Base-by-base conservation (phyloP, 2,888 invertebrate species). In the Baccha elongata region DNA sequence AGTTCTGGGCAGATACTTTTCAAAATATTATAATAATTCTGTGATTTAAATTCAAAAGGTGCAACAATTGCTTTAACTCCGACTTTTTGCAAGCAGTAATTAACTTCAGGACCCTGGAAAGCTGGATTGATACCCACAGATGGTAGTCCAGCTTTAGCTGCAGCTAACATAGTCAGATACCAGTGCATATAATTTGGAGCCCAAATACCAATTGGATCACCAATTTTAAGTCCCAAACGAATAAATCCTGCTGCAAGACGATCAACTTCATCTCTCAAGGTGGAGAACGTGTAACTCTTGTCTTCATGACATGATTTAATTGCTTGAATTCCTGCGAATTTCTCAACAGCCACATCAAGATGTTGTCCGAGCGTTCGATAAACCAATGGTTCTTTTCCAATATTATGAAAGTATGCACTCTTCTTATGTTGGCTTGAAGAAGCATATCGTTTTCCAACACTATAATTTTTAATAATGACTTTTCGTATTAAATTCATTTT, bases 161-260 rank as follows among this genome's bases (percentile, higher is more conserved):
- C 93, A 0, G 95, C 96, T 88, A 95, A 91, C 88, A 94, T 93
- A 0, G 93, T 91, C 0, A 96, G 86, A 76, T 94, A 92, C 97
- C 97, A 98, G 87, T 96, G 94, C 48, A 93, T 88, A 35, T 92
- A 91, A 90, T 96, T 97, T 0, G 96, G 96, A 0, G 94, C 93
- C 95, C 96, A 96, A 19, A 97, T 91, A 0, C 95, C 97, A 2
- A 98, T 87, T 7, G 94, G 90, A 87, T 97, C 97, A 0, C 96
- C 96, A 26, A 90, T 92, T 67, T 93, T 88, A 15, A 97, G 87
- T 0, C 96, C 96, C 21, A 96, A 86, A 40, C 93, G 92, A n/a
- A 92, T 86, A 0, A 97, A 91, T 0, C 95, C 95, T 0, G 94
- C 94, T 0, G 96, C 96, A 3, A 96, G 87, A 65, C 91, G 91